Conservation (phyloP, 2,113 vertebrate genomes). For the Steatornis caripensis region DNA sequence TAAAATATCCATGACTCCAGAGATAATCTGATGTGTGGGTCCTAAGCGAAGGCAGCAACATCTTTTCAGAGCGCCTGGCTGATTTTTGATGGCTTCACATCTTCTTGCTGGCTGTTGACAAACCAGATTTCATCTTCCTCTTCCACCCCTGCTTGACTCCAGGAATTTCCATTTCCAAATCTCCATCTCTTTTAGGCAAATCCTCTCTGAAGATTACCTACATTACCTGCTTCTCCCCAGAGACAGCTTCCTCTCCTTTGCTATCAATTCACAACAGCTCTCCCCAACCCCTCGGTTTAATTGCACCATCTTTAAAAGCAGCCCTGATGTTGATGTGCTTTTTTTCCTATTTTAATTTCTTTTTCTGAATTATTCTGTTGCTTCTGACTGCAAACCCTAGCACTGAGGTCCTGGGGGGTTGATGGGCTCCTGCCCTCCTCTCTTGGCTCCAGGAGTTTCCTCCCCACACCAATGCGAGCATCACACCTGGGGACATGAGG, state of each 20-base stretch:
- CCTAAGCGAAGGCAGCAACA: neutral
- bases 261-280: conserved; percentile 41
- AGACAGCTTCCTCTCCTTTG: conserved; percentile 30
- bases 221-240: conserved; percentile 14
- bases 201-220: conserved; percentile 61
- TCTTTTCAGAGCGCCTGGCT: neutral
- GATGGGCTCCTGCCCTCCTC: neutral
- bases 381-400: neutral
- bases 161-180: conserved; percentile 17
- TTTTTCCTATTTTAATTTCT: neutral
- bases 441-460: neutral
- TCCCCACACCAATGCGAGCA: neutral
- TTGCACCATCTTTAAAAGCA: neutral
- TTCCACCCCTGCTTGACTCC: neutral
- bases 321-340: neutral
- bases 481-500: neutral
- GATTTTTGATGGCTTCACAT: neutral
- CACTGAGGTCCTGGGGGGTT: neutral
- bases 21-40: neutral
- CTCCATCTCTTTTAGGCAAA: conserved; percentile 46
- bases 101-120: neutral
- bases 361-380: neutral
- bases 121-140: neutral
- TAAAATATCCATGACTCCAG: neutral
- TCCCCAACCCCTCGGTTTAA: neutral